Conservation (phyloP, 2,888 invertebrate species). For the Andrena chrysosceles region DNA sequence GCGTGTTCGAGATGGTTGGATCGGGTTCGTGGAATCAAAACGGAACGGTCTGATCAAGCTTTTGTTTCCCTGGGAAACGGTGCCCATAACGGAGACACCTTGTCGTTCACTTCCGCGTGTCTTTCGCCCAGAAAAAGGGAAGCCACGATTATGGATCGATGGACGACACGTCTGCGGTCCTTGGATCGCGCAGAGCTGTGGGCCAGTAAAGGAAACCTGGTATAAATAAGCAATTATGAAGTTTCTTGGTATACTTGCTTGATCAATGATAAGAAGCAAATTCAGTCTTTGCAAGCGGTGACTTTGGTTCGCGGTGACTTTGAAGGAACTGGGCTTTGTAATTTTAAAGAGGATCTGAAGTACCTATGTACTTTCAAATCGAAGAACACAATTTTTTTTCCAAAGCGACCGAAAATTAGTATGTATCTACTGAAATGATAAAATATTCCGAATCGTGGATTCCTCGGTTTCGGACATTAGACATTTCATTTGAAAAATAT, state of each 20-base stretch:
- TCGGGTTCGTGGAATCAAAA: constrained; percentile 28
- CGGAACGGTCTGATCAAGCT: constrained; percentile 2
- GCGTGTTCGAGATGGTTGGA: neutral
- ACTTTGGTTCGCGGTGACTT: neutral
- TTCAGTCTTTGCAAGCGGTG: too few species aligned
- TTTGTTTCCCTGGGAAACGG: constrained; percentile 28
- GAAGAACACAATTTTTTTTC: too few species aligned
- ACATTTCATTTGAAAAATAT: neutral
- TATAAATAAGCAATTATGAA: constrained; percentile 35
- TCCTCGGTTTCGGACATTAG: neutral
- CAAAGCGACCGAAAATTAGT: too few species aligned
- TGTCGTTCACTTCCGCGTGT: constrained; percentile 51
- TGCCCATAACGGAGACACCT: constrained; percentile 11
- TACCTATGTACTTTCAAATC: too few species aligned
- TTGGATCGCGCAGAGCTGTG: constrained; percentile 29
- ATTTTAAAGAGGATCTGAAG: neutral
- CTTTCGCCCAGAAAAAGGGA: constrained; percentile 16
- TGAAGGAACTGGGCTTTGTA: neutral
- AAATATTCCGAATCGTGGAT: too few species aligned
- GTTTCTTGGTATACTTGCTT: constrained; percentile 15
- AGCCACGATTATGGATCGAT: constrained; percentile 38
- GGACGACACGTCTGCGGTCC: constrained; percentile 30
- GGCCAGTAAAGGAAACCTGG: constrained; percentile 27
- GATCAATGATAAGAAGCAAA: neutral
- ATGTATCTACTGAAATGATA: too few species aligned